A percentile compares a stretch with the other conserved stretches of the same genome.
phyloP scores from a whole-genome alignment of 1,140 invertebrate species.

The Lordiphosa collinella region DNA sequence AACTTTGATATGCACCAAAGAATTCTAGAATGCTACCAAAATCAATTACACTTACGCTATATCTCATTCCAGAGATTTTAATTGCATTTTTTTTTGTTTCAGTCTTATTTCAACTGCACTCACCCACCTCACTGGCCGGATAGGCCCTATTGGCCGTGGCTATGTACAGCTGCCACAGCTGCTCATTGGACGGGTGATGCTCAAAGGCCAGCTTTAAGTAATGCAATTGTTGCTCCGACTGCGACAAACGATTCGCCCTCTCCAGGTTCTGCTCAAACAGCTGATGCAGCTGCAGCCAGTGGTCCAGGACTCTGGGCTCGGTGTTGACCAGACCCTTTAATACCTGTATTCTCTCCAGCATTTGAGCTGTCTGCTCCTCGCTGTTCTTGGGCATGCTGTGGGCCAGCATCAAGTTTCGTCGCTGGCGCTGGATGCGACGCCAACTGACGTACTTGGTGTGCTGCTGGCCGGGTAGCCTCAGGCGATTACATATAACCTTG shows the following conservation, averaged over 20 bases:
- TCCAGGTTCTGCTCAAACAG: conserved; percentile 32
- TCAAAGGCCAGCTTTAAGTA: conserved; percentile 30
- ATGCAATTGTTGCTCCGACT: conserved; percentile 50
- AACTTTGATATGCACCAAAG: too few relatives aligned
- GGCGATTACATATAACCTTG: too few relatives aligned
- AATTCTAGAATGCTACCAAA: too few relatives aligned
- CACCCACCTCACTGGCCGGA: conserved; percentile 53
- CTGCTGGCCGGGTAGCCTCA: too few relatives aligned
- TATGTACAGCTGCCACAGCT: conserved; percentile 81
- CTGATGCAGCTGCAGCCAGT: conserved; percentile 42
- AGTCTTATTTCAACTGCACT: too few relatives aligned
- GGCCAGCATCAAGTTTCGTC: background rate
- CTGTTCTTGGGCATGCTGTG: background rate
- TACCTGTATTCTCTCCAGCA: background rate
- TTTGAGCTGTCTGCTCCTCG: background rate
- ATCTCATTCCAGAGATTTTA: too few relatives aligned
- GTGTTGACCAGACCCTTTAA: conserved; percentile 10
- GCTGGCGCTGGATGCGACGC: background rate
- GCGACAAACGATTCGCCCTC: conserved; percentile 36
- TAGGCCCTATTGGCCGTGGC: conserved; percentile 35
- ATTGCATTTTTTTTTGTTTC: too few relatives aligned
- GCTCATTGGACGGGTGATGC: conserved; percentile 81
- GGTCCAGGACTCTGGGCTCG: conserved; percentile 5
- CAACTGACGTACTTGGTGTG: too few relatives aligned
- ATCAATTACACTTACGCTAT: too few relatives aligned